A percentile compares a stretch with the other conserved stretches of the same genome.
Conservation (phyloP, 2,797 vertebrate species). For the Gymnoscopelus microlampas region DNA sequence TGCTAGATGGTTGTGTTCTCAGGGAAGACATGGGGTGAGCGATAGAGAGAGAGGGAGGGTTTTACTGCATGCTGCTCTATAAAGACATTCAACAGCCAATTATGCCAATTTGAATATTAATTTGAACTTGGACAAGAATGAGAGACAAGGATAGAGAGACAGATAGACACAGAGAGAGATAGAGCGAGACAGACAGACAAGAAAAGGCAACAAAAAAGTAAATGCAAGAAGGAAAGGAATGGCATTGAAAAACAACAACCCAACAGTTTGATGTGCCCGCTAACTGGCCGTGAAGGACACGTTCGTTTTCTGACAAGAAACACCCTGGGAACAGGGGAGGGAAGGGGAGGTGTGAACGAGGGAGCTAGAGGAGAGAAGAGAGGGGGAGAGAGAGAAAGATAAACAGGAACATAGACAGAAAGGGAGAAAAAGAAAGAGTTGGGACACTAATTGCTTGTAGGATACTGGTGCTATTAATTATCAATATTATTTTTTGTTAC, state of each 20-base stretch:
- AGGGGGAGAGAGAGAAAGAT: constrained; percentile 9
- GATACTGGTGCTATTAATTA: constrained; percentile 52
- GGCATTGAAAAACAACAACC: constrained; percentile 28
- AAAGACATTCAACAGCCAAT: too few relatives aligned
- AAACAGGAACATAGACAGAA: constrained; percentile 19
- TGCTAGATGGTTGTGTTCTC: constrained; percentile 39
- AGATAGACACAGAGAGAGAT: constrained; percentile 1
- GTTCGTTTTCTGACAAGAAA: constrained; percentile 48
- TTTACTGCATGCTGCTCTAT: too few relatives aligned
- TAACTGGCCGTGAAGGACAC: constrained; percentile 64
- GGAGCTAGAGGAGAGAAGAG: not conserved
- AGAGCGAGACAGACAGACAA: too few relatives aligned
- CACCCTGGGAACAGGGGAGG: constrained; percentile 37
- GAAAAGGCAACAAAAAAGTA: too few relatives aligned
- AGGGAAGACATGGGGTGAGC: constrained; percentile 22
- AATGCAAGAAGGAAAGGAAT: not conserved
- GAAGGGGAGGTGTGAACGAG: not conserved
- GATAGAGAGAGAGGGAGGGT: constrained; percentile 10
- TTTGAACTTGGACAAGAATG: not conserved
- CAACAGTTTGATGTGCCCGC: constrained; percentile 62
- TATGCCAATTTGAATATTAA: too few relatives aligned
- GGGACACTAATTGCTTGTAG: constrained; percentile 37
- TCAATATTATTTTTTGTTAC: not conserved
- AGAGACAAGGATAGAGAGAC: constrained; percentile 3
- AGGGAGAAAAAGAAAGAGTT: constrained; percentile 4